Evolutionary conservation across 2,888 invertebrate genomes (phyloP).

Genomic region (Ferrisia virgata): DNA sequence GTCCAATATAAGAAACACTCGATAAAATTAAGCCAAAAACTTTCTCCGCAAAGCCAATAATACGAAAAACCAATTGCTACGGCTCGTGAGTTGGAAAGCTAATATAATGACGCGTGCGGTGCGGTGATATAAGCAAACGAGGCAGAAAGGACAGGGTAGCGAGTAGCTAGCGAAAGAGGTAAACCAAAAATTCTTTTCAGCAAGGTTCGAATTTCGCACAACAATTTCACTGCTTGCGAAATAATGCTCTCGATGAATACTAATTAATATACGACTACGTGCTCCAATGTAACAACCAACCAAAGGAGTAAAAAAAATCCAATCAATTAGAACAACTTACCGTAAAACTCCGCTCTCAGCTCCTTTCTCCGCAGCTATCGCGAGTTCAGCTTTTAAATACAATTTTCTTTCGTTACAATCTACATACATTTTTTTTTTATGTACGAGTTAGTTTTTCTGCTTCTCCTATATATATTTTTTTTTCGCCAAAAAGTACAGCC

Average conservation of each 20-base stretch:
- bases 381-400: neutral
- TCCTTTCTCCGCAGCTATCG: neutral
- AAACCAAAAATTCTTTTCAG: neutral
- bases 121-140: neutral
- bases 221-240: neutral
- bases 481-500: too few species aligned
- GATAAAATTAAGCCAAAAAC: conserved; percentile 6
- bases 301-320: conserved; percentile 1
- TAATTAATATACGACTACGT: conserved; percentile 9
- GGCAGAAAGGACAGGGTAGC: neutral
- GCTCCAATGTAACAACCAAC: neutral
- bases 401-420: neutral
- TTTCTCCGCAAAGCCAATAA: conserved; percentile 7
- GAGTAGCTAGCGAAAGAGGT: neutral
- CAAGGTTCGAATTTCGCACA: neutral
- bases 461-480: too few species aligned
- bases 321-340: conserved; percentile 16
- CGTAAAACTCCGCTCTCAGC: neutral
- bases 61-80: neutral
- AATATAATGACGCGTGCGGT: conserved; percentile 11
- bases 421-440: neutral
- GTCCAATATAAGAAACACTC: neutral
- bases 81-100: conserved; percentile 15
- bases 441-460: neutral
- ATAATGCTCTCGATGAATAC: conserved; percentile 28